These are phyloP conservation scores for Colius striatus DNA, from an alignment of 2,113 vertebrate species.

Conservation along the genomic window DNA sequence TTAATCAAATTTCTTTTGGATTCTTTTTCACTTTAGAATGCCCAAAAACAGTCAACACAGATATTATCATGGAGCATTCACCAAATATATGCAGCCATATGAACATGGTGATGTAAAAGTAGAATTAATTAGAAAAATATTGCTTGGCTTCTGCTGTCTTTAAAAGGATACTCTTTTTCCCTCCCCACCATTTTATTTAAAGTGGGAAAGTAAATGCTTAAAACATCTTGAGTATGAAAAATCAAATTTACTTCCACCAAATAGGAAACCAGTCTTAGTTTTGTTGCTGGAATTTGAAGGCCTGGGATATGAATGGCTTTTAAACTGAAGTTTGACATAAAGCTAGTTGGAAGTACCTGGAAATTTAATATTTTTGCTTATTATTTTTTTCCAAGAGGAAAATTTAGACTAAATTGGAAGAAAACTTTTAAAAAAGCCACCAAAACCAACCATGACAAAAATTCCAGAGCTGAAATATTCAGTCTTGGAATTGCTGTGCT, in stretches of 20 bases:
- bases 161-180: not conserved
- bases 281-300: not conserved
- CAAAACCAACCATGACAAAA: not conserved
- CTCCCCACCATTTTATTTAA: not conserved
- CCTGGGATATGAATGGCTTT: not conserved
- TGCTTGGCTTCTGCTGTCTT: constrained; percentile 17
- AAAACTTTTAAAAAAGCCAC: not conserved
- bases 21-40: constrained; percentile 35
- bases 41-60: constrained; percentile 51
- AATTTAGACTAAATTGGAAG: not conserved
- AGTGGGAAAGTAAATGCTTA: not conserved
- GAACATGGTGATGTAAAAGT: constrained; percentile 36
- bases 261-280: not conserved
- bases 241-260: not conserved
- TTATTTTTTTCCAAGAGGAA: not conserved
- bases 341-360: not conserved
- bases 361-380: not conserved
- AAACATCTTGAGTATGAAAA: not conserved
- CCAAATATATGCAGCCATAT: constrained; percentile 23
- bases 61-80: constrained; percentile 15
- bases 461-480: not conserved
- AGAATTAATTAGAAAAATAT: constrained; percentile 54
- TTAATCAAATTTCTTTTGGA: constrained; percentile 53
- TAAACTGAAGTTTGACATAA: not conserved
- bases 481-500: not conserved